Percentiles rank a stretch among this genome's conserved stretches.
These are phyloP conservation scores for Halocaridina rubra DNA, from an alignment of 2,888 invertebrate genomes.

Conservation along the genomic window DNA sequence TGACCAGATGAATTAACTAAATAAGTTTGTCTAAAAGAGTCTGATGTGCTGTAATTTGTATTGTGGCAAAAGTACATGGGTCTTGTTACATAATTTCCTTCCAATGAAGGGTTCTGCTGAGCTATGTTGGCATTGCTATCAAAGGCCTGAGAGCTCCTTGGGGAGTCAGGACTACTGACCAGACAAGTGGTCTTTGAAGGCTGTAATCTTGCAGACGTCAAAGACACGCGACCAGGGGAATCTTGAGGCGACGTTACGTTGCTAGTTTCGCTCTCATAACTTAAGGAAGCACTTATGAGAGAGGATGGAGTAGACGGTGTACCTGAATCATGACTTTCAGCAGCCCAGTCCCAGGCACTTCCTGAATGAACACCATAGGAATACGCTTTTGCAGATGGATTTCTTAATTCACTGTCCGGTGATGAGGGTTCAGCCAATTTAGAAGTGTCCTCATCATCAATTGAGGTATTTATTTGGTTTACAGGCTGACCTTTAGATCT, in stretches of 20 bases:
- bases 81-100: background rate
- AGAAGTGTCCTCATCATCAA: background rate
- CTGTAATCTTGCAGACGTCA: background rate
- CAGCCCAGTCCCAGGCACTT: constrained; percentile 59
- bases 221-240: constrained; percentile 32
- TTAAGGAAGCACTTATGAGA: constrained; percentile 50
- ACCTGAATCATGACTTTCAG: constrained; percentile 52
- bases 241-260: constrained; percentile 57
- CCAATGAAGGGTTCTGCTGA: background rate
- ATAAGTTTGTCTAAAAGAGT: background rate
- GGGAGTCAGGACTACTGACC: background rate
- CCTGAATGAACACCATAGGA: constrained; percentile 15
- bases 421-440: background rate
- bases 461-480: background rate
- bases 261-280: constrained; percentile 60
- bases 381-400: background rate
- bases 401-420: constrained; percentile 2
- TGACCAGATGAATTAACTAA: background rate
- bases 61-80: background rate
- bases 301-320: constrained; percentile 60
- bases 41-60: background rate
- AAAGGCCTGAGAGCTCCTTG: background rate
- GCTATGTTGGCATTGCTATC: background rate
- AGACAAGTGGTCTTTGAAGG: background rate
- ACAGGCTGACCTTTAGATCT: constrained; percentile 20